These are phyloP conservation scores for Catocala nupta DNA, from an alignment of 2,888 invertebrate species.

Conservation along the genomic window DNA sequence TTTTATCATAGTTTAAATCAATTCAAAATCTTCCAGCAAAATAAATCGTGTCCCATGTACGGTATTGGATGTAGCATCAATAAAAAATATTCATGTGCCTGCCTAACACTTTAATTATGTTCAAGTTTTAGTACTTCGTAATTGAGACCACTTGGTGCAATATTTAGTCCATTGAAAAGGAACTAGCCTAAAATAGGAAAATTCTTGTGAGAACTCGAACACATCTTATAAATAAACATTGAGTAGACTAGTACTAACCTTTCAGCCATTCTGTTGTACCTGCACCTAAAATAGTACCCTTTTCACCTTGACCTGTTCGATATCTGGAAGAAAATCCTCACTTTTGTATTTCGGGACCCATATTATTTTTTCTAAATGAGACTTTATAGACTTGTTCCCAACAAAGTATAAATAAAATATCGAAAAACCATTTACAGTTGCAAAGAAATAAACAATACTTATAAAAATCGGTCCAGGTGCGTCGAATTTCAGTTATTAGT, in stretches of 20 bases:
- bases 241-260: background rate
- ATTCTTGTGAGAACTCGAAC: background rate
- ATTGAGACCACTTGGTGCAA: too few species aligned
- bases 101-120: too few species aligned
- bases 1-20: too few species aligned
- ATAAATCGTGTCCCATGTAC: too few species aligned
- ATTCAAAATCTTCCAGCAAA: too few species aligned
- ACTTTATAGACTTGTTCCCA: slow-evolving; percentile 36
- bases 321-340: background rate
- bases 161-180: too few species aligned
- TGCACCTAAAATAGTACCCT: background rate
- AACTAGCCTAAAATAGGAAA: too few species aligned
- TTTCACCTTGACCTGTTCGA: slow-evolving; percentile 1
- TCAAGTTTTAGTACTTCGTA: too few species aligned
- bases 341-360: slow-evolving; percentile 2
- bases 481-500: slow-evolving; percentile 6
- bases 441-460: slow-evolving; percentile 24
- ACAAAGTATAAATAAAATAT: slow-evolving; percentile 43
- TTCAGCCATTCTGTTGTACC: background rate
- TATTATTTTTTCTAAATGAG: slow-evolving; percentile 38
- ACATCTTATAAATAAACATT: background rate
- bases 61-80: too few species aligned
- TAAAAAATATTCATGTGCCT: too few species aligned
- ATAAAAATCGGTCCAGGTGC: slow-evolving; percentile 23
- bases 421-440: slow-evolving; percentile 40